These are phyloP conservation scores for Macquaria ambigua DNA, from an alignment of 2,113 vertebrate genomes.

Conservation along the genomic window DNA sequence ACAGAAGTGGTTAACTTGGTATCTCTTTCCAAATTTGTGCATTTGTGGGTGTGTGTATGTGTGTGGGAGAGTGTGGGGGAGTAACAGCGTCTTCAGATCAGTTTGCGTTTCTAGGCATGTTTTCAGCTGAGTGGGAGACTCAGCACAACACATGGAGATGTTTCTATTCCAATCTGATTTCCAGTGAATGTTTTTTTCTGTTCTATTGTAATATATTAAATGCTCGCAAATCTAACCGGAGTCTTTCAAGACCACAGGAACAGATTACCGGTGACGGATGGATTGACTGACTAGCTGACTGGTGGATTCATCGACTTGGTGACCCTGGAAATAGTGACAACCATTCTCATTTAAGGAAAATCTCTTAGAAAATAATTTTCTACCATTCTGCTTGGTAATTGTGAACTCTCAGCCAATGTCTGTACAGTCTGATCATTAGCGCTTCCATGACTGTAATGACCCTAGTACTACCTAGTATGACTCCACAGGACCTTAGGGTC, in stretches of 20 bases:
- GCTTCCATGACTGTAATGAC: background rate
- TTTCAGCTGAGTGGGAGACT: background rate
- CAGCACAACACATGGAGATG: background rate
- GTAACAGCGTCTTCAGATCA: no score
- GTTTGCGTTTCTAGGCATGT: background rate
- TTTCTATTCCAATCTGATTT: background rate
- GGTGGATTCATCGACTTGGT: no score
- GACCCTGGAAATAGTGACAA: background rate
- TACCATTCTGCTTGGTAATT: background rate
- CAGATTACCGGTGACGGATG: no score
- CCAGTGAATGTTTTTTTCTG: no score
- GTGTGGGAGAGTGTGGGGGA: background rate
- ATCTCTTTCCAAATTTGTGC: background rate
- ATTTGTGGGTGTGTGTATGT: background rate
- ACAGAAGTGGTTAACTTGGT: conserved; percentile 40
- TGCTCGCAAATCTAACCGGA: background rate
- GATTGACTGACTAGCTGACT: no score
- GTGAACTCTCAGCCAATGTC: background rate
- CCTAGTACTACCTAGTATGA: background rate
- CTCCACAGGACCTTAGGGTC: background rate
- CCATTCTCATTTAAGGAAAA: background rate
- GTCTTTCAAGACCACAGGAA: background rate
- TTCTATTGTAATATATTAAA: background rate
- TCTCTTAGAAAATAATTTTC: no score
- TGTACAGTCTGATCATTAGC: background rate